Base-by-base conservation (phyloP, 2,888 invertebrate species). In the Epirrhoe tristata region DNA sequence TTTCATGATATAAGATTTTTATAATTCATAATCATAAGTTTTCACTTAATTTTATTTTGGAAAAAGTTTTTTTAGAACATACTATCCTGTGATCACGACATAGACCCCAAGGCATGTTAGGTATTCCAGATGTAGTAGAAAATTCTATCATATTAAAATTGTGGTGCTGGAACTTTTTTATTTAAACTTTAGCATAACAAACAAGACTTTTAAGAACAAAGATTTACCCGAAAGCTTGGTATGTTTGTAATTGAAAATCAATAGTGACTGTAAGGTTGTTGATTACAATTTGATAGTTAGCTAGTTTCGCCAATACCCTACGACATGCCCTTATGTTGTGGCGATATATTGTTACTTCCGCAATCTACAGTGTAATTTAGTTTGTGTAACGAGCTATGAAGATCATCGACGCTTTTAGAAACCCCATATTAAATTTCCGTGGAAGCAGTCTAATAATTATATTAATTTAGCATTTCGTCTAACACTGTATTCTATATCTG, bases 271-370 rank as follows among this genome's bases (percentile, higher is more conserved):
- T 48, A 48, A 16, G n/a, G 16, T 48, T 48, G 14, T 12, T 48
- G 48, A 48, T 48, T 48, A 48, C 12, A 43, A 43, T 43, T 43
- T 51, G 50, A 51, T 52, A 32, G 31, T 39, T 24, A 17, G 59
- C 36, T 52, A 24, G 48, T 58, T 58, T 51, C n/a, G 36, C 8
- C 16, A 51, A 48, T 46, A 61, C 12, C 60, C 46, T 53, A 17
- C 61, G 34, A 34, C 46, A 46, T n/a, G 24, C 76, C 75, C 80
- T 77, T 78, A 79, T 61, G 66, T 51, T 61, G 58, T 48, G 63
- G 58, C 58, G 65, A 67, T 66, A 66, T 76, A 70, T 67, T 67
- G 63, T 65, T 58, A 60, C 73, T 74, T 72, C 74, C 77, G 72
- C 71, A 70, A 55, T 69, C 67, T 74, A 63, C 48, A 61, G 55